Percentiles rank a stretch among this genome's conserved stretches.
Conservation (phyloP, 1,140 invertebrate genomes). For the Hestina assimilis region DNA sequence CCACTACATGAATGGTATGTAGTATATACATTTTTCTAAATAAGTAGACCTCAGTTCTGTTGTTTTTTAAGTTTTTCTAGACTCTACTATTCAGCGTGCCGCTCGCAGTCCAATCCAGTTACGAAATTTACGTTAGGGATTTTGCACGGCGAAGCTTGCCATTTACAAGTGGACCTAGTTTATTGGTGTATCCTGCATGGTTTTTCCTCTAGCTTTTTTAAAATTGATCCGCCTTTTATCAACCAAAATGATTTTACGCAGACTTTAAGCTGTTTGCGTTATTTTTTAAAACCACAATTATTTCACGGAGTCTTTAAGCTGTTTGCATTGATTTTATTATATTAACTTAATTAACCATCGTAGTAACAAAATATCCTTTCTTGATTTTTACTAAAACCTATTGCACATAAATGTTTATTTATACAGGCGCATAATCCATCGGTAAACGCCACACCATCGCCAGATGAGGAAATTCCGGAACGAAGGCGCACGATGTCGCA, state of each 20-base stretch:
- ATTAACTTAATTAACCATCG: neutral
- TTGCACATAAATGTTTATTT: no score
- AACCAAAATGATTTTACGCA: neutral
- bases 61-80: slow-evolving; percentile 16
- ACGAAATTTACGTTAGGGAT: slow-evolving; percentile 26
- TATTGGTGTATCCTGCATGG: slow-evolving; percentile 16
- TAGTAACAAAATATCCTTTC: no score
- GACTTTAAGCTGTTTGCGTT: neutral
- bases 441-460: neutral
- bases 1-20: neutral
- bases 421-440: slow-evolving; percentile 18
- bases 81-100: slow-evolving; percentile 16
- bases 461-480: slow-evolving; percentile 29
- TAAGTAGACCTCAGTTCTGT: slow-evolving; percentile 5
- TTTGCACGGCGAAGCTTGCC: slow-evolving; percentile 18
- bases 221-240: neutral
- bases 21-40: slow-evolving; percentile 14
- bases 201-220: slow-evolving; percentile 1
- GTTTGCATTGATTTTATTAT: neutral
- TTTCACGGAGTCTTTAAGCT: neutral
- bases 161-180: slow-evolving; percentile 23
- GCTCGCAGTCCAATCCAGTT: slow-evolving; percentile 25
- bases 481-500: slow-evolving; percentile 59
- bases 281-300: neutral
- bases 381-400: no score